phyloP scores from a whole-genome alignment of 2,888 invertebrate genomes.

The Vandiemenella viatica region DNA sequence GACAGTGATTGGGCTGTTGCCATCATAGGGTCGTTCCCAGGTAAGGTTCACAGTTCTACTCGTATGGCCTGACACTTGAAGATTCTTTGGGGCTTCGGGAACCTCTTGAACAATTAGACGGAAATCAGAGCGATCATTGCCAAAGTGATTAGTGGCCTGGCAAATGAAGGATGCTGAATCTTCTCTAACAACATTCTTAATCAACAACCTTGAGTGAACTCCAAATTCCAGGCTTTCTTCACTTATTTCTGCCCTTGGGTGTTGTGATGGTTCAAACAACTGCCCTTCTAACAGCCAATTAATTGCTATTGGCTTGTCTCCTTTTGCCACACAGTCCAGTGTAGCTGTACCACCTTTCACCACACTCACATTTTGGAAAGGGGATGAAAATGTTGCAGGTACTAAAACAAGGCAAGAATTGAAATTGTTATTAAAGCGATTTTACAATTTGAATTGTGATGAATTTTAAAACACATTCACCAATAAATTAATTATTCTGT shows the following conservation, averaged over 20 bases:
- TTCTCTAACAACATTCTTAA: slow-evolving; percentile 9
- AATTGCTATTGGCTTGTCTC: slow-evolving; percentile 20
- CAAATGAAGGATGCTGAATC: slow-evolving; percentile 24
- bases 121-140: slow-evolving; percentile 22
- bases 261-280: slow-evolving; percentile 3
- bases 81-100: slow-evolving; percentile 26
- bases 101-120: slow-evolving; percentile 22
- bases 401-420: slow-evolving; percentile 16
- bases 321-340: slow-evolving; percentile 21
- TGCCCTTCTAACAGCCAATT: slow-evolving; percentile 20
- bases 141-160: slow-evolving; percentile 28
- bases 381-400: slow-evolving; percentile 18
- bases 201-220: slow-evolving; percentile 21
- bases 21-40: too few species aligned
- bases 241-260: slow-evolving; percentile 4
- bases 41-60: too few species aligned
- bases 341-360: slow-evolving; percentile 18
- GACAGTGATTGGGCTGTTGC: too few species aligned
- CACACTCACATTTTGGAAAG: slow-evolving; percentile 20
- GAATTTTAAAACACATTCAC: too few species aligned
- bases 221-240: slow-evolving; percentile 22
- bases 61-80: too few species aligned
- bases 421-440: too few species aligned
- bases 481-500: too few species aligned
- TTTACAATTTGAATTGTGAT: too few species aligned